These are phyloP conservation scores for Pseudomyrmex pallidus DNA, from an alignment of 1,140 invertebrate genomes.

Conservation along the genomic window DNA sequence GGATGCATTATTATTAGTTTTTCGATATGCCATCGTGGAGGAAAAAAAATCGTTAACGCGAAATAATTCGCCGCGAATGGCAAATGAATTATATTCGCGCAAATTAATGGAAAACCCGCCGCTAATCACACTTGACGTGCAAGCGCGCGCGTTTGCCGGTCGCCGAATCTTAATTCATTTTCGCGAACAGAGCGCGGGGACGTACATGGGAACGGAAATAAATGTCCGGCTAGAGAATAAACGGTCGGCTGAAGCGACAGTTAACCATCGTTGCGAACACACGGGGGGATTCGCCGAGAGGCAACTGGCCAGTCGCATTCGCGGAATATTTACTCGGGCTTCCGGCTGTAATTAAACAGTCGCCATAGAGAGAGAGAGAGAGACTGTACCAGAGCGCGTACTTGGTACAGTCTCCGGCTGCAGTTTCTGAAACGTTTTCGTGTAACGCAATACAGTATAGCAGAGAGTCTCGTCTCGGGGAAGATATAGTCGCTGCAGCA, in stretches of 20 bases:
- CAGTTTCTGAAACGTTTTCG: conserved; percentile 12
- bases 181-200: neutral
- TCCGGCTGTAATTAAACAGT: conserved; percentile 48
- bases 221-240: conserved; percentile 21
- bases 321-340: conserved; percentile 44
- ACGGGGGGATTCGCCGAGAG: conserved; percentile 5
- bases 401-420: conserved; percentile 2
- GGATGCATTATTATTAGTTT: too few species aligned
- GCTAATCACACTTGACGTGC: neutral
- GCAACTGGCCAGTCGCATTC: conserved; percentile 23
- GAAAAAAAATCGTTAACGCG: too few species aligned
- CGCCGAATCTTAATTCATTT: neutral
- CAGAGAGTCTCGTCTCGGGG: neutral
- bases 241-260: conserved; percentile 18
- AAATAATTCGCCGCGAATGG: too few species aligned
- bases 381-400: neutral
- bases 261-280: conserved; percentile 13
- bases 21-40: too few species aligned
- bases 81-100: neutral
- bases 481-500: neutral
- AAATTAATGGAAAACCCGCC: neutral
- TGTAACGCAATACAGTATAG: neutral
- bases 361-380: conserved; percentile 1
- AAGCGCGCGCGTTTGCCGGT: neutral
- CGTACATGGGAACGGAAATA: neutral